Percentiles rank a stretch among this genome's conserved stretches.
Conservation (phyloP, 2,888 invertebrate species). For the Pristionchus maxplancki region DNA sequence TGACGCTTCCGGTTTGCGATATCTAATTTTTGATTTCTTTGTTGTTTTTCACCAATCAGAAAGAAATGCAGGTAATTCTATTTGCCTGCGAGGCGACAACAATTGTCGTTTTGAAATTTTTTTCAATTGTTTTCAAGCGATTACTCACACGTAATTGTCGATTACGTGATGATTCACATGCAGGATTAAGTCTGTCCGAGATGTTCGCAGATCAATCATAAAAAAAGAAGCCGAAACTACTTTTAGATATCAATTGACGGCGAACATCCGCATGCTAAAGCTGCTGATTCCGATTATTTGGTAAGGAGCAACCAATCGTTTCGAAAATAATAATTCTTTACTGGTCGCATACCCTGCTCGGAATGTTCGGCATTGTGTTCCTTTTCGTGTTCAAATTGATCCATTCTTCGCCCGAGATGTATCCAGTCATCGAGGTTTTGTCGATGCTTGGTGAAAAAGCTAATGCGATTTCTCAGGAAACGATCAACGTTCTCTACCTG, state of each 20-base stretch:
- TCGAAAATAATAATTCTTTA: background rate
- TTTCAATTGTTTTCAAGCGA: background rate
- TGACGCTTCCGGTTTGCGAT: background rate
- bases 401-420: background rate
- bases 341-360: background rate
- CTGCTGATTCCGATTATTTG: background rate
- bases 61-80: too few species aligned
- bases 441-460: background rate
- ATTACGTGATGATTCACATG: background rate
- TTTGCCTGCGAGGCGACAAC: too few species aligned
- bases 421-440: background rate
- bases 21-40: too few species aligned
- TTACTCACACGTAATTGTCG: background rate
- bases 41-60: too few species aligned
- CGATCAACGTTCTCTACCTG: background rate
- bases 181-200: background rate
- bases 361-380: background rate
- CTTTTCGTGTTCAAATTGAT: background rate
- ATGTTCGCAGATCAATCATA: background rate
- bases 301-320: background rate
- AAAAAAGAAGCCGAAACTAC: background rate
- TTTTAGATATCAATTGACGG: background rate
- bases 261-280: background rate
- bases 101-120: background rate
- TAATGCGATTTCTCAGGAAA: too few species aligned